Evolutionary conservation across 2,888 invertebrate species (phyloP).

Genomic region (Eutolmus rufibarbis): DNA sequence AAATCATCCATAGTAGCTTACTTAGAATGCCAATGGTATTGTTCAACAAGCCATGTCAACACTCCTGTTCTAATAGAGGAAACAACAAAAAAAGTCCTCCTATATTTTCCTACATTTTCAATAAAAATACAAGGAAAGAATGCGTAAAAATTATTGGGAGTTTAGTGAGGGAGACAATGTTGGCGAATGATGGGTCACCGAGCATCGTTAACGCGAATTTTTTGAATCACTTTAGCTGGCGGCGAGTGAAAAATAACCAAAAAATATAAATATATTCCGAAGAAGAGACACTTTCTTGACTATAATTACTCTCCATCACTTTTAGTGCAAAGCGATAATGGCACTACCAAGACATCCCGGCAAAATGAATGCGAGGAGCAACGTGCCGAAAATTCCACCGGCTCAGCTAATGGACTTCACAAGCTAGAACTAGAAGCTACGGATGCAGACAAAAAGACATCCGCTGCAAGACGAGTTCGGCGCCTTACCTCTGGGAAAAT

Average conservation of each 20-base stretch:
- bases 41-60: neutral
- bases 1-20: slow-evolving; percentile 29
- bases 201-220: neutral
- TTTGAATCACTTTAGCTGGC: neutral
- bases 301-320: neutral
- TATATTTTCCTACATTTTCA: slow-evolving; percentile 13
- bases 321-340: neutral
- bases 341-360: neutral
- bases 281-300: neutral
- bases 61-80: neutral
- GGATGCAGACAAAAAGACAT: neutral
- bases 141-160: neutral
- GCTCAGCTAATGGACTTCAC: neutral
- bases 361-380: neutral
- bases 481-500: neutral
- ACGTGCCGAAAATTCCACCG: neutral
- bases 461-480: neutral
- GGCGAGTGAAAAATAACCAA: neutral
- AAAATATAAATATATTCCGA: neutral
- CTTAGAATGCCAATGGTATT: neutral
- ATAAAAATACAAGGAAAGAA: neutral
- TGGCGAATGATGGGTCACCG: neutral
- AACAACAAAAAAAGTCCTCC: neutral
- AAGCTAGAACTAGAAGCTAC: neutral
- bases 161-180: neutral